Conservation (phyloP, 2,797 vertebrate species). For the Diceros bicornis region DNA sequence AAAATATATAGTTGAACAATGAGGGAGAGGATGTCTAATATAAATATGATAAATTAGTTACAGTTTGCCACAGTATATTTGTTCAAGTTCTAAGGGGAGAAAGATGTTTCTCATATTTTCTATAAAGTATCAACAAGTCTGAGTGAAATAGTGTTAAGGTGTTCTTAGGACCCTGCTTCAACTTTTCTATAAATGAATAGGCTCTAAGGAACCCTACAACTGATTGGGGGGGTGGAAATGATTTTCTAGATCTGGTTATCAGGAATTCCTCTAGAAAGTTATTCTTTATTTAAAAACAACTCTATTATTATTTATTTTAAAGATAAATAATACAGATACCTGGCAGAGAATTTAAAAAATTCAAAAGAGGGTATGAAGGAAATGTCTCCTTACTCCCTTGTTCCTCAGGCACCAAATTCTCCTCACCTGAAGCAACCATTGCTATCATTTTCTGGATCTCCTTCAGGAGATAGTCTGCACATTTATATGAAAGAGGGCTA, state of each 20-base stretch:
- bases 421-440: no score
- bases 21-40: neutral
- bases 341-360: no score
- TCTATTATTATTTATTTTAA: no score
- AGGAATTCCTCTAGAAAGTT: neutral
- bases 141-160: neutral
- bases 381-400: no score
- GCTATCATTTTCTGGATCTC: no score
- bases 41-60: neutral
- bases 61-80: neutral
- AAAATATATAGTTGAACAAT: neutral
- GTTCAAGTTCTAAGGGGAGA: neutral
- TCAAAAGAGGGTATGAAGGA: no score
- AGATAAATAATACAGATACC: no score
- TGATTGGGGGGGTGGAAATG: neutral
- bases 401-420: no score
- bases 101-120: neutral
- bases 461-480: no score
- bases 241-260: neutral
- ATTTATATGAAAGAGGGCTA: neutral
- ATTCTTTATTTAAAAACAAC: no score
- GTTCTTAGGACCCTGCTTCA: neutral
- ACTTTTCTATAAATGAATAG: neutral
- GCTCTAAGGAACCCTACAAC: neutral
- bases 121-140: neutral